Evolutionary conservation across 2,113 vertebrate genomes (phyloP), one percentile per base, ranked within the genome.

Genomic region (Alligator sinensis): DNA sequence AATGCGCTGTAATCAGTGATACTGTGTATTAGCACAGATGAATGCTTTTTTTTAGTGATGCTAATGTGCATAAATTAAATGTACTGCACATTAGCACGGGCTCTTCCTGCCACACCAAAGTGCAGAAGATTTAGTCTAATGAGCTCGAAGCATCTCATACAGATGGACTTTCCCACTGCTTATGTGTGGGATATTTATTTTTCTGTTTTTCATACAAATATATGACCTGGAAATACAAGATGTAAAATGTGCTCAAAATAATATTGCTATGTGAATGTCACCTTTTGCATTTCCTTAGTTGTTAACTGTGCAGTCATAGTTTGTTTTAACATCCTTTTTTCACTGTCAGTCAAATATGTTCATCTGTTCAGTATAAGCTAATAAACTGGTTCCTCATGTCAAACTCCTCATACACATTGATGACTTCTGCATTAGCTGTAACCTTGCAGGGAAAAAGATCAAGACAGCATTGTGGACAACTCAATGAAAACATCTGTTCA

Each of bases 301-400:
- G 78, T 78, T 30, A 82, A 38, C 16, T 0, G 0, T 16, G 63
- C 76, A 62, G 12, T 61, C 0, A 1, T 58, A 0, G 3, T 5
- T 0, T 19, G 74, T 16, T 19, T 76, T 82, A 13, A 62, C 3
- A 68, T 12, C 54, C 57, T 64, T 77, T 75, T 86, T 82, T 66
- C 59, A 47, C 27, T n/a, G 90, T 80, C 34, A 63, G 61, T 66
- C 95, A 90, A 62, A 89, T 77, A 87, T 18, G 74, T 72, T 77
- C 93, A 94, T 95, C 92, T 93, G 96, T 60, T 47, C 95, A 92
- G 91, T 22, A 74, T 55, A 82, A 93, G 86, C 95, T 93, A 95
- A 93, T 90, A 93, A 91, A 95, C 84, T 59, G 86, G 68, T 94
- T 96, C 89, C 77, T 97, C 55, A 72, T 82, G 94, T 94, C 95